Base-by-base conservation (phyloP, 2,113 vertebrate genomes). In the Boleophthalmus pectinirostris region DNA sequence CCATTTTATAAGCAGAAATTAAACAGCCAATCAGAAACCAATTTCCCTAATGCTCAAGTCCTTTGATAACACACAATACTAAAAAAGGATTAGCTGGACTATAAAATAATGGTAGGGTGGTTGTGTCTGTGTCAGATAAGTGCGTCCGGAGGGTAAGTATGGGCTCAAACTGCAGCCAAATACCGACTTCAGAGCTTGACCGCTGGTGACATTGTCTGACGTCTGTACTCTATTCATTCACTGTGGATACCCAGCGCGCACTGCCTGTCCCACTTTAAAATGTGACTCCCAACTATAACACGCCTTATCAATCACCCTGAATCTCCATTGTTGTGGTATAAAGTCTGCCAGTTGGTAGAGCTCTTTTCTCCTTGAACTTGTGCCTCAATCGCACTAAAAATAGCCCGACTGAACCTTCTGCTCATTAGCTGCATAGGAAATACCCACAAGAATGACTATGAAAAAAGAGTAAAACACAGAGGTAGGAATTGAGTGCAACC, bases 401-500 rank as follows among this genome's bases (percentile, higher is more conserved):
- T 89, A 88, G 81, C 79, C 81, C 71, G 74, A 70, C 75, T 84
- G 71, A 70, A 54, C 75, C 83, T 29, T 74, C 69, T 77, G 75
- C 86, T 89, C 88, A 85, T 91, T 90, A 89, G 75, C 77, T 70
- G 78, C 63, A 63, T 25, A 82, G 78, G 85, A 81, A 89, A 86
- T 85, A 74, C 78, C 75, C 68, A 79, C 66, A 29, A 66, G 63
- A 79, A 76, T 75, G 61, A 24, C 63, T 69, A 56, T 64, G 61
- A n/a, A 33, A 38, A 21, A 38, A 64, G 33, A 64, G 12, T 51
- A 73, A 66, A 38, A 54, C 68, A 66, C 16, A 12, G 54, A 79
- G 56, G 57, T 66, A 53, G 71, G 54, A 20, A 82, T 69, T 63
- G 12, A 68, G 13, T 29, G 49, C 13, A 72, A 8, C 38, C 29